Conservation (phyloP, 2,888 invertebrate species). For the Heliconius cydno region DNA sequence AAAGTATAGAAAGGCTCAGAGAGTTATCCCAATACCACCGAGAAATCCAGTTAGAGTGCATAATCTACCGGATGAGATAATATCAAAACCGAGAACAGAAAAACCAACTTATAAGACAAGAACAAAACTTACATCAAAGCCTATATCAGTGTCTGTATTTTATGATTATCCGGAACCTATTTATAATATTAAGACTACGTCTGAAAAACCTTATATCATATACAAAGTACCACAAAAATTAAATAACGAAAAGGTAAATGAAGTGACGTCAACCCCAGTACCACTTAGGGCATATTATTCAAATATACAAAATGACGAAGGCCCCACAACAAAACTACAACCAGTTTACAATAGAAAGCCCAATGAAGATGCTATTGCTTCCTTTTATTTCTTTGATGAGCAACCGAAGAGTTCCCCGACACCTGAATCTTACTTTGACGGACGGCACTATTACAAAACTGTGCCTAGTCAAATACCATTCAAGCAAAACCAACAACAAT, state of each 20-base stretch:
- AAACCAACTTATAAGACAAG: slow-evolving; percentile 76
- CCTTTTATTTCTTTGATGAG: slow-evolving; percentile 88
- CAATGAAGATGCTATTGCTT: slow-evolving; percentile 79
- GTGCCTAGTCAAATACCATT: slow-evolving; percentile 62
- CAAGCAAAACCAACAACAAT: slow-evolving; percentile 56
- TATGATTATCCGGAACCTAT: slow-evolving; percentile 77
- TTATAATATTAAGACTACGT: slow-evolving; percentile 73
- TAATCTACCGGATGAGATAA: slow-evolving; percentile 70
- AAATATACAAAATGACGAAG: slow-evolving; percentile 80
- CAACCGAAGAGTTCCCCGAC: slow-evolving; percentile 82
- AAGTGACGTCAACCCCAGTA: slow-evolving; percentile 84
- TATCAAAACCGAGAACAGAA: slow-evolving; percentile 72
- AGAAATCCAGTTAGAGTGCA: slow-evolving; percentile 76
- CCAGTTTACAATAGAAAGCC: slow-evolving; percentile 77
- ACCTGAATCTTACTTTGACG: slow-evolving; percentile 79
- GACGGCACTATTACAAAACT: slow-evolving; percentile 76
- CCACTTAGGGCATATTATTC: slow-evolving; percentile 85
- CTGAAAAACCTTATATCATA: slow-evolving; percentile 78
- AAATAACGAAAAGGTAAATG: slow-evolving; percentile 61
- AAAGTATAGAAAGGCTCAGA: slow-evolving; percentile 72
- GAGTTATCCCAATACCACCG: slow-evolving; percentile 64
- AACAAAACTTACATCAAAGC: slow-evolving; percentile 79
- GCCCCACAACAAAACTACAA: slow-evolving; percentile 81
- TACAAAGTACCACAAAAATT: slow-evolving; percentile 79
- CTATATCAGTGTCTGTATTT: slow-evolving; percentile 75